These are phyloP conservation scores for Stenolophus ochropezus DNA, from an alignment of 2,888 invertebrate species.

Conservation along the genomic window DNA sequence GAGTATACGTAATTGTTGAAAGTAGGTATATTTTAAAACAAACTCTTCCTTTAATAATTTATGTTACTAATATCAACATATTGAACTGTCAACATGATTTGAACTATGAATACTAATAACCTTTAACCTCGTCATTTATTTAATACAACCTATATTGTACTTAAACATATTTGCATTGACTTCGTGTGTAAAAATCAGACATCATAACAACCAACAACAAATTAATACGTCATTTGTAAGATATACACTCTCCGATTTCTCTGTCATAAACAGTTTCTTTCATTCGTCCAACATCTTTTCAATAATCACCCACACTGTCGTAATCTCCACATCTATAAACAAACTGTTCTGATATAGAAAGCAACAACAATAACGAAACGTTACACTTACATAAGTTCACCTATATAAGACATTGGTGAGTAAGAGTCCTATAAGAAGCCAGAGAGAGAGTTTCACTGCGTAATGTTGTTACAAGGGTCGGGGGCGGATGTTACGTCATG, in stretches of 20 bases:
- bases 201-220: background rate
- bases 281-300: background rate
- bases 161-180: background rate
- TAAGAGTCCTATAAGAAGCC: background rate
- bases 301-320: conserved; percentile 2
- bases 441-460: background rate
- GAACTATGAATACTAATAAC: too few relatives aligned
- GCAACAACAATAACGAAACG: conserved; percentile 16
- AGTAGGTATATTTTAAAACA: too few relatives aligned
- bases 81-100: background rate
- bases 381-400: conserved; percentile 15
- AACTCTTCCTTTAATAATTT: too few relatives aligned
- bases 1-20: too few relatives aligned
- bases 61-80: too few relatives aligned
- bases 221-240: background rate
- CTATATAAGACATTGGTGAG: background rate
- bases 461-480: background rate
- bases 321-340: background rate
- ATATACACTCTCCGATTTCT: background rate
- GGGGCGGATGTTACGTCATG: background rate
- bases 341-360: background rate
- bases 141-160: background rate
- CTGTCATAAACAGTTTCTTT: background rate
- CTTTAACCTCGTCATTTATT: background rate
- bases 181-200: background rate